Evolutionary conservation across 2,113 vertebrate genomes (phyloP).

Genomic region (Microcebus murinus): DNA sequence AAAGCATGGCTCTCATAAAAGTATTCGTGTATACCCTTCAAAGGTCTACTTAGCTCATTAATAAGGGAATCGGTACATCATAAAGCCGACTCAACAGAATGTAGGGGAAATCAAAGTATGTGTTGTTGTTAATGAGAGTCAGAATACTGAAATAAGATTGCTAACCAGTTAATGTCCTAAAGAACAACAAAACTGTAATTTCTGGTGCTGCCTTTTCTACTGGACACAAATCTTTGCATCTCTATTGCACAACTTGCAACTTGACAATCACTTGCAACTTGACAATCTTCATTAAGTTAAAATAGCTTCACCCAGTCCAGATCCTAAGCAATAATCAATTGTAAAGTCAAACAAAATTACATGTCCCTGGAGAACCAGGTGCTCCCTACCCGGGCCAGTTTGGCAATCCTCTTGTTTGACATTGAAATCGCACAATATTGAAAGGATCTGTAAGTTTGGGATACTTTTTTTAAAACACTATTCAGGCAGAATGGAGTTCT

Average conservation of each 20-base stretch:
- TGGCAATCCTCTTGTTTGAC: not conserved
- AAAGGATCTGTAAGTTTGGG: not conserved
- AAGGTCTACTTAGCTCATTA: not conserved
- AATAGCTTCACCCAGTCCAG: not conserved
- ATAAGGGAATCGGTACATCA: not conserved
- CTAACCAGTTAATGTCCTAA: not conserved
- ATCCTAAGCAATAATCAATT: not conserved
- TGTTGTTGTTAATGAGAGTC: not conserved
- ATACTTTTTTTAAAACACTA: not conserved
- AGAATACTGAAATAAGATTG: not conserved
- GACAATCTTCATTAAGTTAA: not conserved
- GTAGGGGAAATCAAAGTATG: constrained; percentile 30
- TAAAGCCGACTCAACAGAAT: not conserved
- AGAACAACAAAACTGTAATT: not conserved
- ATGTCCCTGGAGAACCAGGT: not conserved
- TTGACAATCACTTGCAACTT: constrained; percentile 4
- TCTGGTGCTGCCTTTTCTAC: not conserved
- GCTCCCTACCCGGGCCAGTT: not conserved
- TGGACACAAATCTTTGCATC: not conserved
- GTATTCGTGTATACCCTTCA: not conserved
- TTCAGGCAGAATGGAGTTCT: not conserved
- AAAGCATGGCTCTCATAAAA: constrained; percentile 36
- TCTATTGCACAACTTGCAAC: not conserved
- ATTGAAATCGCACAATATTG: not conserved
- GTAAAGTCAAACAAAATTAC: not conserved